Conservation (phyloP, 2,113 vertebrate genomes). For the Ictalurus furcatus region DNA sequence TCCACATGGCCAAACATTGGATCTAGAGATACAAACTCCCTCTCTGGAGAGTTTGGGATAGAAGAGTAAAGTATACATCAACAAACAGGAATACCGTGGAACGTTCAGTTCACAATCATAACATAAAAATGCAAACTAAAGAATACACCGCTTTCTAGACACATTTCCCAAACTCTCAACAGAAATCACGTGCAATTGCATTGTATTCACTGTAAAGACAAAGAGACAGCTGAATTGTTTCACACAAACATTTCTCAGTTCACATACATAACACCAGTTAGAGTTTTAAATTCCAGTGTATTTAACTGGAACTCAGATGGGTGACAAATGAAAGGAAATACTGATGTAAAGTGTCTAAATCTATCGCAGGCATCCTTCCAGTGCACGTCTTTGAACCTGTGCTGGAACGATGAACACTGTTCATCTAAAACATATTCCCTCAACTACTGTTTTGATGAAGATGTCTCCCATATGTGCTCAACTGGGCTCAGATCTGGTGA, state of each 20-base stretch:
- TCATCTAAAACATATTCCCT: background rate
- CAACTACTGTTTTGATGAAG: background rate
- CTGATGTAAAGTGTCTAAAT: background rate
- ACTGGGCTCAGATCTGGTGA: background rate
- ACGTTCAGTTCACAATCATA: background rate
- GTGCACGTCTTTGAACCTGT: background rate
- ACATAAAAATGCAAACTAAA: background rate
- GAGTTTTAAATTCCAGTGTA: background rate
- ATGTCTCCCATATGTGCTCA: background rate
- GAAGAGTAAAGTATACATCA: constrained; percentile 35
- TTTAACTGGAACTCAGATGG: background rate
- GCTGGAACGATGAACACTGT: background rate
- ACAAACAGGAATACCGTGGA: constrained; percentile 32
- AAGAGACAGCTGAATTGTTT: background rate
- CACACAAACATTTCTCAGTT: background rate
- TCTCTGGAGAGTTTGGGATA: constrained; percentile 70
- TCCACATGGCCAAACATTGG: constrained; percentile 79
- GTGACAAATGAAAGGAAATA: background rate
- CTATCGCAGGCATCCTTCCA: background rate
- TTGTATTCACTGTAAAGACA: background rate
- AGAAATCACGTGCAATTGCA: background rate
- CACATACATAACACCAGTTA: background rate
- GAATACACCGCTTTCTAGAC: background rate
- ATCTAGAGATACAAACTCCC: constrained; percentile 79
- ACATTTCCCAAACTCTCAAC: background rate